Evolutionary conservation across 2,113 vertebrate genomes (phyloP), one percentile per base, ranked within the genome.

Genomic region (Scomber colias): DNA sequence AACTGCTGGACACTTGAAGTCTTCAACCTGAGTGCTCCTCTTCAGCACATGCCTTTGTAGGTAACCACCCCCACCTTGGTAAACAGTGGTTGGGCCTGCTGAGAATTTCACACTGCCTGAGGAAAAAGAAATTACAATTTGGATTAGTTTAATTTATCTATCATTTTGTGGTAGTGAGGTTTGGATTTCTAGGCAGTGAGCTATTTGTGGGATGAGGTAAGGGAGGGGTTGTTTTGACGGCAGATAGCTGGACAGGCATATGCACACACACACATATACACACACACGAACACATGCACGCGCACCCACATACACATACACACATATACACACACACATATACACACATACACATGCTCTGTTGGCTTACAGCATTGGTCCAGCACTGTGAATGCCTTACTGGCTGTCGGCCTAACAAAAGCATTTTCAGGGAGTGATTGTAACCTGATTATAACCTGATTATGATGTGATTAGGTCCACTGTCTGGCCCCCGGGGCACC

Each of bases 381-480:
- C 5, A 73, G 59, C 56, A 64, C 65, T 69, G 75, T n/a, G 31
- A 81, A 85, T 71, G 17, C 70, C 72, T 24, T 53, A 63, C 77
- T 72, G 78, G 69, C 82, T 71, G 68, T 46, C 27, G 16, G 54
- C 59, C 67, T 75, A 86, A 92, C 87, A 90, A 93, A 90, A 84
- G 90, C 77, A 65, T 89, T 89, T 89, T 86, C 5, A 16, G 80
- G 62, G 63, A 83, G 87, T 92, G 90, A 92, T 90, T 91, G 75
- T 91, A 86, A 77, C 89, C 77, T 82, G 86, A 93, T 92, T 90
- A 85, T 85, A 86, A 86, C 68, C 63, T 88, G 85, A 88, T 92
- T 88, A 87, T 92, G 77, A 89, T 85, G 90, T 79, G 87, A 92
- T 93, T 92, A 90, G 81, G 51, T 24, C 77, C 35, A 72, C 75